Evolutionary conservation across 2,888 invertebrate genomes (phyloP).

Genomic region (Agrilus mali): DNA sequence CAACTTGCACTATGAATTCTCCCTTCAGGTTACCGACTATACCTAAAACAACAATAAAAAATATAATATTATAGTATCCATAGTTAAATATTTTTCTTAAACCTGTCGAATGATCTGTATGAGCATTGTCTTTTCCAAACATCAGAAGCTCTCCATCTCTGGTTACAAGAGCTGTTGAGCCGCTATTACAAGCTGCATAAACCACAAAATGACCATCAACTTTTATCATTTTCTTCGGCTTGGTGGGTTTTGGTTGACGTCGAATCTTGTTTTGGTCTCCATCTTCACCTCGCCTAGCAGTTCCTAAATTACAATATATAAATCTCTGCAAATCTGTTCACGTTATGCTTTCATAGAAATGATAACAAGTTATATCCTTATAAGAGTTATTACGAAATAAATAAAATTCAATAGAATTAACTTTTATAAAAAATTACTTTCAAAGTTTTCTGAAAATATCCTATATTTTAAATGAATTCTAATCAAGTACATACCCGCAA

Average conservation of each 20-base stretch:
- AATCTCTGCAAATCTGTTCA: background rate
- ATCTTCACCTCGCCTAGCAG: slow-evolving; percentile 85
- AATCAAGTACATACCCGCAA: slow-evolving; percentile 40
- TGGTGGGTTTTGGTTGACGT: slow-evolving; percentile 77
- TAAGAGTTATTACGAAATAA: too few species aligned
- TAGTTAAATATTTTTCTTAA: slow-evolving; percentile 4
- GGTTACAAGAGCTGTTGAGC: slow-evolving; percentile 85
- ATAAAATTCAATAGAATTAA: too few species aligned
- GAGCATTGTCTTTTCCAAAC: slow-evolving; percentile 88
- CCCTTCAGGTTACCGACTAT: slow-evolving; percentile 29
- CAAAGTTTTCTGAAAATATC: background rate
- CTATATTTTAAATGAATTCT: background rate
- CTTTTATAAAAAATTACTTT: too few species aligned
- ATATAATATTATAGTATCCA: background rate
- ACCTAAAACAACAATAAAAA: slow-evolving; percentile 17
- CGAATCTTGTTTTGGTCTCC: slow-evolving; percentile 73
- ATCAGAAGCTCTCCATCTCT: slow-evolving; percentile 81
- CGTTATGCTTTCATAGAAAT: too few species aligned
- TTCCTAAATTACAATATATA: slow-evolving; percentile 44
- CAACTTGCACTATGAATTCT: slow-evolving; percentile 47
- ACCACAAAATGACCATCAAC: slow-evolving; percentile 76
- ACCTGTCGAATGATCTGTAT: slow-evolving; percentile 60
- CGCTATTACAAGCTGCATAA: slow-evolving; percentile 85
- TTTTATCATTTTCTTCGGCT: slow-evolving; percentile 85
- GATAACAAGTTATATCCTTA: too few species aligned